These are phyloP conservation scores for Poeciliopsis retropinna DNA, from an alignment of 2,113 vertebrate species.

Conservation along the genomic window DNA sequence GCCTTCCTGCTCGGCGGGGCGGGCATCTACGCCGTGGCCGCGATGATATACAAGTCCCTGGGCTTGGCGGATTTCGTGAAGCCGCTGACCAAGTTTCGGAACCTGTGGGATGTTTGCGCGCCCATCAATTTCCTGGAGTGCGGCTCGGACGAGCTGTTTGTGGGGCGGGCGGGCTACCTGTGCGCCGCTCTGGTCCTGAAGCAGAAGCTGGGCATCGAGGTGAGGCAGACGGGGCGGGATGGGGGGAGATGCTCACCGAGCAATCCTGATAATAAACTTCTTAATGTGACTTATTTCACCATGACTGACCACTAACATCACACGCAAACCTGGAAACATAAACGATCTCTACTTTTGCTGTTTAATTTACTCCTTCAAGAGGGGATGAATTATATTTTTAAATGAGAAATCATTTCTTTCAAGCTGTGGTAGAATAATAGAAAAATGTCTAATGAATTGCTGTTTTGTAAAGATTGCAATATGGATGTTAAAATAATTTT, in stretches of 20 bases:
- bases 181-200: conserved; percentile 88
- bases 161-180: conserved; percentile 88
- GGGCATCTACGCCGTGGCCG: conserved; percentile 86
- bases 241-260: not conserved
- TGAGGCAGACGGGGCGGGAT: conserved; percentile 59
- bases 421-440: too few species aligned
- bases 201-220: conserved; percentile 89
- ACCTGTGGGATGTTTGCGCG: conserved; percentile 84
- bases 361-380: too few species aligned
- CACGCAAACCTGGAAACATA: too few species aligned
- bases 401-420: too few species aligned
- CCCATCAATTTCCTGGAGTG: conserved; percentile 88
- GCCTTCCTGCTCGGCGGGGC: conserved; percentile 88
- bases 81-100: conserved; percentile 84
- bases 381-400: too few species aligned
- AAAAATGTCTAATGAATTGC: too few species aligned
- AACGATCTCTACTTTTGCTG: too few species aligned
- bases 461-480: too few species aligned
- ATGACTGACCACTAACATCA: not conserved
- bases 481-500: too few species aligned
- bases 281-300: not conserved
- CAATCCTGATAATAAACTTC: too few species aligned
- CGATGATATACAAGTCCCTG: conserved; percentile 85
- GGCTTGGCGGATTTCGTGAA: conserved; percentile 82
- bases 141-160: conserved; percentile 91